Percentiles rank a stretch among this genome's conserved stretches.
These are phyloP conservation scores for Enteromius thamalakanensis DNA, from an alignment of 2,797 vertebrate genomes.

Conservation along the genomic window DNA sequence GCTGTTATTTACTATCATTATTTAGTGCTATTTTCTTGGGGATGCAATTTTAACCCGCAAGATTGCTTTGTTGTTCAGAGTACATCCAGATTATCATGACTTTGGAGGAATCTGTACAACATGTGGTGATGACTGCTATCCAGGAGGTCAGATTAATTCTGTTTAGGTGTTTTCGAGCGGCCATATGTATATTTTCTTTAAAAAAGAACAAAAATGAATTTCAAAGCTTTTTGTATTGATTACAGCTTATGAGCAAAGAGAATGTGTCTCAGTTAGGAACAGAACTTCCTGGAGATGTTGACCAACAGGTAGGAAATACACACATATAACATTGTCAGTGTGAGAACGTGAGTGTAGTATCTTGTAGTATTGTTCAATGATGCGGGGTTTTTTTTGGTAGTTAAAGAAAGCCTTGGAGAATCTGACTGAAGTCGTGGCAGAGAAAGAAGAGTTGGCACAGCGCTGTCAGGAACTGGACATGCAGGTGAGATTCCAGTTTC, in stretches of 20 bases:
- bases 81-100: conserved; percentile 99
- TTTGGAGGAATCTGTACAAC: conserved; percentile 97
- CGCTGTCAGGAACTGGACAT: conserved; percentile 94
- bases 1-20: background rate
- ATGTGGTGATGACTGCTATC: conserved; percentile 98
- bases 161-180: background rate
- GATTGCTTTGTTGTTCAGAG: conserved; percentile 72
- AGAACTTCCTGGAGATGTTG: conserved; percentile 84
- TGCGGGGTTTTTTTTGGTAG: conserved; percentile 66
- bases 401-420: conserved; percentile 89
- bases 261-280: conserved; percentile 70
- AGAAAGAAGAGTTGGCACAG: conserved; percentile 91
- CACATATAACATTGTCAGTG: background rate
- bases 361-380: background rate
- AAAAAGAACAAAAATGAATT: background rate
- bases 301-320: conserved; percentile 83
- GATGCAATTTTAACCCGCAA: background rate
- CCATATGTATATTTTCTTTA: background rate
- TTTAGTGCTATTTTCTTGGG: background rate
- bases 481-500: conserved; percentile 79
- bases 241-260: conserved; percentile 90
- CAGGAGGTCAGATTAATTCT: conserved; percentile 85
- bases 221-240: background rate
- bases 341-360: background rate
- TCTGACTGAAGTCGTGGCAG: conserved; percentile 83